A percentile compares a stretch with the other conserved stretches of the same genome.
Conservation (phyloP, 2,113 vertebrate genomes). For the Gymnocephalus cernua region DNA sequence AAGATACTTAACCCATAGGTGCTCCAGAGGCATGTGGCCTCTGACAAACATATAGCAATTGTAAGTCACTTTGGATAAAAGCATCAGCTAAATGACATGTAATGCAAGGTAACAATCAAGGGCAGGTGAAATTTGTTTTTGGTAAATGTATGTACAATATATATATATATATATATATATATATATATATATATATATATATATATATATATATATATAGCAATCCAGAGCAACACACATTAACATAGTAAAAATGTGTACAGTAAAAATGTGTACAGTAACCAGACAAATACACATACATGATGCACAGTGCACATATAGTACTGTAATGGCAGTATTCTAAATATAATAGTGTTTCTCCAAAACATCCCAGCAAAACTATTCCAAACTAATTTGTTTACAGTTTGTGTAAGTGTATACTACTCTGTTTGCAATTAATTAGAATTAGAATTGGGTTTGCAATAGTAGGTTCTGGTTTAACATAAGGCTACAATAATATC, state of each 20-base stretch:
- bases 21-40: no score
- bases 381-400: neutral
- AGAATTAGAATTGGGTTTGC: neutral
- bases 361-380: neutral
- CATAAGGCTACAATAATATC: neutral
- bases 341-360: constrained; percentile 1
- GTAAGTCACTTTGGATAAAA: no score
- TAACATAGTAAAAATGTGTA: neutral
- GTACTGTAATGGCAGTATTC: neutral
- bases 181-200: no score
- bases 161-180: no score
- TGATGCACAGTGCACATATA: neutral
- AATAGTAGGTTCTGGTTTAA: neutral
- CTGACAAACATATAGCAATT: no score
- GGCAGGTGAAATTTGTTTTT: neutral
- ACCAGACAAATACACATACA: constrained; percentile 3
- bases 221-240: neutral
- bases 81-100: no score
- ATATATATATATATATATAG: no score
- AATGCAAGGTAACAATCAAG: no score
- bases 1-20: no score
- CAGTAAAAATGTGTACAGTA: neutral
- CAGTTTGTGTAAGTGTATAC: neutral
- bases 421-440: neutral
- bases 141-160: neutral